Base-by-base conservation (phyloP, 2,797 vertebrate species). In the Dendrocincla fuliginosa region DNA sequence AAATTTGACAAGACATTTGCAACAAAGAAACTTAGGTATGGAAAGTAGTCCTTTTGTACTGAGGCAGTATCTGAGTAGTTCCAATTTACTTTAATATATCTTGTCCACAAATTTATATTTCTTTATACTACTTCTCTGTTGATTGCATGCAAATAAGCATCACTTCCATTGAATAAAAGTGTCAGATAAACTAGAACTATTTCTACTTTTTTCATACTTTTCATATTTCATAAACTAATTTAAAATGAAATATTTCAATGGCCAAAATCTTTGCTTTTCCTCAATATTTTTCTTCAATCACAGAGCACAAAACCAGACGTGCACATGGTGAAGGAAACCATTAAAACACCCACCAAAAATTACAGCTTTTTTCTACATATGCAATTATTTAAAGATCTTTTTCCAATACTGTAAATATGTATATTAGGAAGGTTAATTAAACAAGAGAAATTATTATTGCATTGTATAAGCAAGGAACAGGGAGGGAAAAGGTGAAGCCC, bases 401-500 rank as follows among this genome's bases (percentile, higher is more conserved):
- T 50, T 50, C 28, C 49, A 50, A 50, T 28, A 9, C 0, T 16
- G 9, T 22, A 50, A 49, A 57, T 53, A 39, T 61, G 5, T 30
- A 9, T 52, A 41, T 30, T 47, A 53, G 10, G 19, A 64, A 90
- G 13, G 8, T 32, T 41, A 64, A 13, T 13, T 35, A 44, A 84
- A 70, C 24, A 71, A 56, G 7, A 67, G 6, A 70, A 47, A 71
- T 17, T 2, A 33, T 53, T 39, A 20, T 42, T 18, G 6, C 71
- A 20, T 23, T 84, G 14, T 41, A 20, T 23, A n/a, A 39, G 24
- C 6, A 6, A 27, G 23, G n/a, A 73, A 76, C 6, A 32, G 6
- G 5, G 25, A 93, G 55, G 33, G 96, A 87, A 25, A 94, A 65
- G 30, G 60, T 84, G 87, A 89, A 94, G 93, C 78, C 47, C 60